Conservation (phyloP, 2,113 vertebrate species). For the Chrysochloris asiatica region DNA sequence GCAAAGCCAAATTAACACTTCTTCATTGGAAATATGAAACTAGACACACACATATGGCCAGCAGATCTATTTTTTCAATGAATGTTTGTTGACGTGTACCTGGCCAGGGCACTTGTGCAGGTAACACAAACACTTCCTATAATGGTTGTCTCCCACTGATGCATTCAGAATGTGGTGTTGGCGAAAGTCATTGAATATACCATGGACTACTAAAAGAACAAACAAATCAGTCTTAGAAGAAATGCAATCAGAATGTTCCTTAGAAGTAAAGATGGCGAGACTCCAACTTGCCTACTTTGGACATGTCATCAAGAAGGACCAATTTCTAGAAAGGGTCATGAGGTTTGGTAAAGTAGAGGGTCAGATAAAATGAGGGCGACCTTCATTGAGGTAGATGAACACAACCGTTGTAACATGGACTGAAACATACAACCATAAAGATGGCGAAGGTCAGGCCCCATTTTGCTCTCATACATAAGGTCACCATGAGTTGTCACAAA, state of each 20-base stretch:
- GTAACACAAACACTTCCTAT: fast-evolving
- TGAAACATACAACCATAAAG: background rate
- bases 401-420: background rate
- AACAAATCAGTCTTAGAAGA: background rate
- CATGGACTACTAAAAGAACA: background rate
- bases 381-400: background rate
- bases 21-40: background rate
- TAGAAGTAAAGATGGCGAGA: background rate
- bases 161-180: background rate
- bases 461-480: background rate
- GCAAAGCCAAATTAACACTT: background rate
- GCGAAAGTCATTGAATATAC: background rate
- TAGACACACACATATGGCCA: background rate
- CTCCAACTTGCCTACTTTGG: background rate
- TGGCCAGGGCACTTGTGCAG: fast-evolving
- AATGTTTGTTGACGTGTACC: background rate
- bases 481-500: background rate
- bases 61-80: background rate
- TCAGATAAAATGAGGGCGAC: no score
- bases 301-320: background rate
- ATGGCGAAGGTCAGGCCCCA: background rate
- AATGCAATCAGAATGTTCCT: background rate
- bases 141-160: background rate
- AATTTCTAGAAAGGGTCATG: background rate
- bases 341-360: background rate